Base-by-base conservation (phyloP, 2,888 invertebrate genomes). In the Actias luna region DNA sequence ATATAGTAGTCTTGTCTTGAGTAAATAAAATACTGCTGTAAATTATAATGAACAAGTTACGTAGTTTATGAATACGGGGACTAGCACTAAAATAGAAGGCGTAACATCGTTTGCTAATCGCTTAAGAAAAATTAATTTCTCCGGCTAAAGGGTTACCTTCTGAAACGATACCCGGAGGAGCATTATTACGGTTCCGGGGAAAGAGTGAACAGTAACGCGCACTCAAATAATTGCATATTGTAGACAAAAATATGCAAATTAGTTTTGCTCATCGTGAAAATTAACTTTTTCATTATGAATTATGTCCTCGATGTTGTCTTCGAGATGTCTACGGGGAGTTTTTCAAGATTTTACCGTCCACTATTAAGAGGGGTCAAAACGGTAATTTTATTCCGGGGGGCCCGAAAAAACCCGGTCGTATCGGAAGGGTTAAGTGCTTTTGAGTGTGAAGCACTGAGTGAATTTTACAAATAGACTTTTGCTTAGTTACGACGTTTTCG, bases 251-350 rank as follows among this genome's bases (percentile, higher is more conserved):
- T 92, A 92, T 92, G 92, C 85, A 92, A 92, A 92, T 91, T 84
- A 83, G 82, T 73, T 82, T 80, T 78, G 55, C 73, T 76, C 83
- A 76, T 79, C 77, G 84, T 80, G 88, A 88, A 91, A 92, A 92
- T 92, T 89, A 90, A 92, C 91, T 92, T 92, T 92, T 92, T 91
- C 92, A 92, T 92, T 82, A 92, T 92, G 92, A 92, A 90, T 91
- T 89, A 92, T 90, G 89, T 90, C 89, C 80, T 88, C 82, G 77
- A 87, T 79, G 79, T 75, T 85, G 87, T 90, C 90, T 90, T 89
- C 78, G 76, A 72, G 70, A 69, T 71, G 88, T 88, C 91, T 88
- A 87, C 75, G 64, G 91, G 90, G 92, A 88, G 88, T 87, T 90
- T 90, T 91, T 89, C 71, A 83, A 88, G 90, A 89, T 92, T 91